A percentile compares a stretch with the other conserved stretches of the same genome.
Conservation (phyloP, 2,113 vertebrate species). For the Lycaon pictus region DNA sequence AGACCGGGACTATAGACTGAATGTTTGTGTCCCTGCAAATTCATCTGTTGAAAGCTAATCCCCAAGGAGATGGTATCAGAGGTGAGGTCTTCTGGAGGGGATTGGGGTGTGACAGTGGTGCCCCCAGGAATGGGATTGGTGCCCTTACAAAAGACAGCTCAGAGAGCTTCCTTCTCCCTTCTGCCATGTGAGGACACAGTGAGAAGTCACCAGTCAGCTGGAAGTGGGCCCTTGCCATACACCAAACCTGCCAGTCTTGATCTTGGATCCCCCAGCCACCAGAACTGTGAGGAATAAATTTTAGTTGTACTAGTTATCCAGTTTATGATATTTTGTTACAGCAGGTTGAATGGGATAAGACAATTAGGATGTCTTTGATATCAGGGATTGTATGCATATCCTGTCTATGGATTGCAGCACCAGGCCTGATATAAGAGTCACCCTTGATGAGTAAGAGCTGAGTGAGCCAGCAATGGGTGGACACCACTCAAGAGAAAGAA, state of each 20-base stretch:
- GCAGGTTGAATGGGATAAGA: background rate
- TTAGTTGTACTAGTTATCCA: background rate
- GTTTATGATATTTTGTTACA: background rate
- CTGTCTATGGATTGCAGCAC: too few relatives aligned
- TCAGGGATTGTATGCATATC: background rate
- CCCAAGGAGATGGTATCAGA: background rate
- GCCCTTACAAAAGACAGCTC: background rate
- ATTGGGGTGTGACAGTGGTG: background rate
- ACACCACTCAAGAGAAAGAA: background rate
- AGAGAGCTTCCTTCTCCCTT: background rate
- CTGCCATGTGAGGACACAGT: background rate
- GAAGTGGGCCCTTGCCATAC: too few relatives aligned
- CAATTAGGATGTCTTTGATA: background rate
- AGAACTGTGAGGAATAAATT: background rate
- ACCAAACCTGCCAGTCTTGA: background rate
- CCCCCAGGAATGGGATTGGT: background rate
- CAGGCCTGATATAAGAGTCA: too few relatives aligned
- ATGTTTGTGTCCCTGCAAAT: background rate
- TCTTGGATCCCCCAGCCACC: background rate
- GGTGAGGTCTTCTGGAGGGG: too few relatives aligned
- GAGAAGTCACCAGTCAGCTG: background rate
- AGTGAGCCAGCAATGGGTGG: background rate
- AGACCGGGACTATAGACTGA: background rate
- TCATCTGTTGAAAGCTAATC: background rate
- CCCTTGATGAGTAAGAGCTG: background rate